phyloP scores from a whole-genome alignment of 2,113 vertebrate genomes.

The Symphodus melops region DNA sequence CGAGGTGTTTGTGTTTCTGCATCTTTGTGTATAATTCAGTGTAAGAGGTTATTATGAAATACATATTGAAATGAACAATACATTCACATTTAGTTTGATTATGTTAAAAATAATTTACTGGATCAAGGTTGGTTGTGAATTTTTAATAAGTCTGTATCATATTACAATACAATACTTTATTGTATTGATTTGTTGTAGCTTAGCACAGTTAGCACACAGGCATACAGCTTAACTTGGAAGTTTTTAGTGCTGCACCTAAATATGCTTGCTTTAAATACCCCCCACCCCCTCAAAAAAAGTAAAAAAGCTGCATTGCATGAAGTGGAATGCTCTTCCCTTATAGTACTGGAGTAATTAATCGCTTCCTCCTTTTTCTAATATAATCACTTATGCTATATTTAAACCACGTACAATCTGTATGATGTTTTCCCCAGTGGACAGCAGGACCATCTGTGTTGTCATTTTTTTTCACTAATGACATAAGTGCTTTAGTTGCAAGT shows the following conservation, averaged over 20 bases:
- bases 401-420: constrained; percentile 58
- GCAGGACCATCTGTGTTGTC: constrained; percentile 76
- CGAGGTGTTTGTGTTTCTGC: not conserved
- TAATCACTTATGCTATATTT: constrained; percentile 75
- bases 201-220: too few relatives aligned
- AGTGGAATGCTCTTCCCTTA: constrained; percentile 32
- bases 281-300: constrained; percentile 1
- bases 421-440: constrained; percentile 69
- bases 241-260: too few relatives aligned
- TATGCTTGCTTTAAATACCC: not conserved
- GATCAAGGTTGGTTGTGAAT: too few relatives aligned
- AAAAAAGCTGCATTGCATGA: constrained; percentile 5
- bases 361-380: constrained; percentile 60
- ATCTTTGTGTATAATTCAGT: not conserved
- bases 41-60: too few relatives aligned
- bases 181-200: too few relatives aligned
- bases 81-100: too few relatives aligned
- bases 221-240: too few relatives aligned
- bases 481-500: constrained; percentile 61
- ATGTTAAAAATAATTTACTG: too few relatives aligned
- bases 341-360: constrained; percentile 60
- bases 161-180: too few relatives aligned
- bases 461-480: constrained; percentile 67
- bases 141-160: too few relatives aligned
- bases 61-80: too few relatives aligned